phyloP scores from a whole-genome alignment of 2,888 invertebrate species.

The Drosophila lacicola region DNA sequence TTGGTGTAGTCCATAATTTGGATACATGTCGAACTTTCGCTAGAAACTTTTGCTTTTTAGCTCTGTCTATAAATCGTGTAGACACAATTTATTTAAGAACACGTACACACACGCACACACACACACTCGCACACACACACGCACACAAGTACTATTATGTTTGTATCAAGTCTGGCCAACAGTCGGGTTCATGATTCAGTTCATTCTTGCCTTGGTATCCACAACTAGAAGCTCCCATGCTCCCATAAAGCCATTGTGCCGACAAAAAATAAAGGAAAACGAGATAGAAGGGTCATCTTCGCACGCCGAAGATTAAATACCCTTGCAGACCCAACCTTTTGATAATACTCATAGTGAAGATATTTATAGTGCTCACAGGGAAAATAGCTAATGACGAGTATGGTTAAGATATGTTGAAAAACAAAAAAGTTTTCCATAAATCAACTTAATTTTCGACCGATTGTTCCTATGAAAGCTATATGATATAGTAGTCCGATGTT shows the following conservation, averaged over 20 bases:
- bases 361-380: too few relatives aligned
- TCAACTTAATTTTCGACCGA: too few relatives aligned
- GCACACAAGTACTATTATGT: constrained; percentile 1
- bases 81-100: constrained; percentile 40
- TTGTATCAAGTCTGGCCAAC: constrained; percentile 30
- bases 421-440: too few relatives aligned
- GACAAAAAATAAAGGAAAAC: constrained; percentile 25
- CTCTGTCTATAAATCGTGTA: constrained; percentile 45
- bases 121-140: neutral
- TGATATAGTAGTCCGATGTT: too few relatives aligned
- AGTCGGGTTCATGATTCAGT: constrained; percentile 63
- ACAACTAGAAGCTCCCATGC: constrained; percentile 27
- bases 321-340: too few relatives aligned
- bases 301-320: too few relatives aligned
- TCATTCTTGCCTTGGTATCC: constrained; percentile 29
- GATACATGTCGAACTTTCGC: constrained; percentile 58
- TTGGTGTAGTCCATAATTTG: constrained; percentile 36
- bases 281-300: neutral
- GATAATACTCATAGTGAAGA: too few relatives aligned
- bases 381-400: too few relatives aligned
- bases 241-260: constrained; percentile 36
- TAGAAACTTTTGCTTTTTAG: constrained; percentile 57
- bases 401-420: too few relatives aligned
- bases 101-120: constrained; percentile 3
- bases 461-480: too few relatives aligned